These are phyloP conservation scores for Psammodynastes pulverulentus DNA, from an alignment of 2,113 vertebrate genomes.

Conservation along the genomic window DNA sequence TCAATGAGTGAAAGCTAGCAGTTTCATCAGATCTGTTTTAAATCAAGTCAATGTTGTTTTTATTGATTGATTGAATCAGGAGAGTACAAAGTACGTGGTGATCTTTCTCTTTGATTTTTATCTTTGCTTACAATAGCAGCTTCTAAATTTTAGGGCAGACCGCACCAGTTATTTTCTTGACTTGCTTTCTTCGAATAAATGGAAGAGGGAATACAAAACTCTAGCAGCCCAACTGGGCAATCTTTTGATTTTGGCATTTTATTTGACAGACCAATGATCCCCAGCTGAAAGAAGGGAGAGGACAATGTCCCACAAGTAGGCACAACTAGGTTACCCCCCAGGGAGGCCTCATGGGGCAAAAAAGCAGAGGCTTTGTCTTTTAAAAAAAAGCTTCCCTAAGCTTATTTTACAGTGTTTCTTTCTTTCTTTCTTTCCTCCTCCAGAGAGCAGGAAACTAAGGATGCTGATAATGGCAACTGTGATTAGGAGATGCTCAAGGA, in stretches of 20 bases:
- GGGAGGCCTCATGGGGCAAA: too few species aligned
- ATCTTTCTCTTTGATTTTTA: background rate
- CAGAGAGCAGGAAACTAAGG: background rate
- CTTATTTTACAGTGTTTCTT: background rate
- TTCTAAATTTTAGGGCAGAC: background rate
- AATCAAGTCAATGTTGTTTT: background rate
- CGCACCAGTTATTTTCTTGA: background rate
- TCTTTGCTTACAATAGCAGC: background rate
- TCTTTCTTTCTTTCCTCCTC: background rate
- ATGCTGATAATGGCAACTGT: background rate
- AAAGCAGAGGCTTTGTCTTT: background rate
- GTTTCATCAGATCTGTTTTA: background rate
- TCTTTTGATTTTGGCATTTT: background rate
- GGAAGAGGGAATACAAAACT: background rate
- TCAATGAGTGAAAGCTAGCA: background rate
- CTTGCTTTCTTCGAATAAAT: background rate
- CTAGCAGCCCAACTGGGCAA: background rate
- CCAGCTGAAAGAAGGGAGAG: background rate
- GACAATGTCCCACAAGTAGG: background rate
- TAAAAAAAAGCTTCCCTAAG: background rate
- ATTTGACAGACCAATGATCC: background rate
- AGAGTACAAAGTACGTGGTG: too few species aligned
- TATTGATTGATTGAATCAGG: background rate
- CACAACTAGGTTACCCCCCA: background rate
- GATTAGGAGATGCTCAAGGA: background rate